Evolutionary conservation across 2,113 vertebrate genomes (phyloP), one percentile per base, ranked within the genome.

Genomic region (Elaphurus davidianus): DNA sequence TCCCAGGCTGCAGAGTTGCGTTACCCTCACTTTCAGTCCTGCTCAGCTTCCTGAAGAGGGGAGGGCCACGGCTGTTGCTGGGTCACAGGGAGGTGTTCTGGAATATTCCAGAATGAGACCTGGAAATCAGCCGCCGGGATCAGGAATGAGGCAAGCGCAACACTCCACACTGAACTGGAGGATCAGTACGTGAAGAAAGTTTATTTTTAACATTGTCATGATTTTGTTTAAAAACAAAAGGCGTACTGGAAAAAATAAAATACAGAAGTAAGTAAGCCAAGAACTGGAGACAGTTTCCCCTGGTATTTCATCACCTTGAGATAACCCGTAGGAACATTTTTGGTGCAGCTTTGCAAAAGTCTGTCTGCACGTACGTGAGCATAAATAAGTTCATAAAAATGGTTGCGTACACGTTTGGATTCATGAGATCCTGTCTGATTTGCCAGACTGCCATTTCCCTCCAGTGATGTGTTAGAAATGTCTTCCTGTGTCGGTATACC

Each of bases 191-290:
- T 45, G 90, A 88, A 60, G 10, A 90, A 71, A 52, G 50, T 83
- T 87, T 50, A 50, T 87, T 96, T 94, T 92, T 96, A 90, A 86
- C 55, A 62, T 11, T n/a, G 30, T 78, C 90, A 60, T 7, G 82
- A 52, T 97, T 91, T 67, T 87, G 50, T 94, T 97, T 85, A 79
- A 92, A 93, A 97, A 82, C 90, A 59, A 93, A 92, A 89, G 13
- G 13, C 33, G 1, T 25, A 6, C 33, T 28, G 93, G 71, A 30
- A 54, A 87, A 87, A 40, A 62, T 50, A 55, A 83, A 84, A 60
- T 27, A 6, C 11, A 55, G 50, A 96, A 83, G 71, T 71, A 96
- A 71, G 71, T 71, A 91, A 97, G 79, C 84, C 92, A 93, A 89
- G 91, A 59, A 45, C 71, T 76, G 43, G 76, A 79, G 33, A 4